phyloP scores from a whole-genome alignment of 2,113 vertebrate genomes.

The Propithecus coquereli region DNA sequence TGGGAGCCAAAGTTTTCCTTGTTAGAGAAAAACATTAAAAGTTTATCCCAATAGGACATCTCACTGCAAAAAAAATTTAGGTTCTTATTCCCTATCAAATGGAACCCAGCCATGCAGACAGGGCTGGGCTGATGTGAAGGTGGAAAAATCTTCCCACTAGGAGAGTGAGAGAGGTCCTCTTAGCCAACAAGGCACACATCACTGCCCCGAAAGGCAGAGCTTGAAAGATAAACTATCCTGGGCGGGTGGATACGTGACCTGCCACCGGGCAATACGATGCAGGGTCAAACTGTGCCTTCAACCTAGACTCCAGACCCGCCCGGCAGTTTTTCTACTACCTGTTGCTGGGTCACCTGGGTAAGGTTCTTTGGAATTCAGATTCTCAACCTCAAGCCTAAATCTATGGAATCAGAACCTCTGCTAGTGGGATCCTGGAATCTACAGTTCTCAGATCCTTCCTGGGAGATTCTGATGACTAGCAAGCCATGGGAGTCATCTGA shows the following conservation, averaged over 20 bases:
- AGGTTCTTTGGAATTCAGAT: neutral
- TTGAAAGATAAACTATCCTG: neutral
- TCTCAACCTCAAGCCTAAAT: neutral
- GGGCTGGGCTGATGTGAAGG: neutral
- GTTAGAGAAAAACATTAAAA: constrained; percentile 3
- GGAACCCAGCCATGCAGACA: neutral
- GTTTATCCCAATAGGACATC: neutral
- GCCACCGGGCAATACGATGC: neutral
- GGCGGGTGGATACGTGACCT: neutral
- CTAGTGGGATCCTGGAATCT: neutral
- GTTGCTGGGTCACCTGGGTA: fast-evolving
- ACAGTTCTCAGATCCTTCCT: neutral
- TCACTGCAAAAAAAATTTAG: neutral
- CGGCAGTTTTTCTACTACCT: neutral
- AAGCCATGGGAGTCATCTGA: neutral
- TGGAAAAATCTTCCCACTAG: neutral
- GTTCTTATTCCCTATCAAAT: neutral
- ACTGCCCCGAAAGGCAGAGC: neutral
- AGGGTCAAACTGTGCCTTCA: neutral
- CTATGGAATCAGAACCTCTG: neutral
- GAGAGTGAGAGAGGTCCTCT: no score
- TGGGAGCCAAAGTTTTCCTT: neutral
- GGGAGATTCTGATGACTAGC: neutral
- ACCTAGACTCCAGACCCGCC: fast-evolving
- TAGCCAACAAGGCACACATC: fast-evolving